Base-by-base conservation (phyloP, 2,113 vertebrate species). In the Probosciger aterrimus region DNA sequence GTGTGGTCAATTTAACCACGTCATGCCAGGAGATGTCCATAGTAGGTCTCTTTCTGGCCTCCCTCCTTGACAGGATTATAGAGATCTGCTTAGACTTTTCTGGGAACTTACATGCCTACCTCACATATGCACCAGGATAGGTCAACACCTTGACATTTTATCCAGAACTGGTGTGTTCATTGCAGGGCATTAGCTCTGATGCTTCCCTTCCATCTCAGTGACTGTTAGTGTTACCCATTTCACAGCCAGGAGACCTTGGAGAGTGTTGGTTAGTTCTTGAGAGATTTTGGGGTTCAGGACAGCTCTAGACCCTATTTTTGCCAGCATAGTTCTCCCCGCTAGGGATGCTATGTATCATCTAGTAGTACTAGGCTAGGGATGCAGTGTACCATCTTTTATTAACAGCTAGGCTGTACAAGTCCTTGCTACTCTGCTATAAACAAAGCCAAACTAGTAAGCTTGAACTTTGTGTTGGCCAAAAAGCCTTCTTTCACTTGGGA, bases 81-180 rank as follows among this genome's bases (percentile, higher is more conserved):
- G 14, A 46, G 22, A 33, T 49, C 30, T 77, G n/a, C 44, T 53
- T 33, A 10, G 14, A 23, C 31, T 71, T 65, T 35, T 6, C 35
- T 13, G 22, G 19, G 28, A 33, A 33, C 41, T 43, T 71, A 28
- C 8, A 24, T 28, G 24, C 30, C 24, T 52, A 19, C 62, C 22
- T 44, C n/a, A n/a, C 3, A 0, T 39, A 13, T 27, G 14, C 17
- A 20, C 12, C 1, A 2, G 30, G 22, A 17, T 9, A 63, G 10
- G 28, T 47, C 41, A 68, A 16, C 28, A 46, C 17, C 13, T n/a
- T 11, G 9, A 88, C 35, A 20, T 65, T 57, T 69, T 69, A 22
- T 18, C 11, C 37, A 68, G 23, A 68, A 41, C 25, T 11, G 18
- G 10, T 59, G 22, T 77, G 33, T 43, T 57, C 9, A 2, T 49